A percentile compares a stretch with the other conserved stretches of the same genome.
Evolutionary conservation across 2,888 invertebrate genomes (phyloP).

Genomic region (Teinopalpus imperialis): DNA sequence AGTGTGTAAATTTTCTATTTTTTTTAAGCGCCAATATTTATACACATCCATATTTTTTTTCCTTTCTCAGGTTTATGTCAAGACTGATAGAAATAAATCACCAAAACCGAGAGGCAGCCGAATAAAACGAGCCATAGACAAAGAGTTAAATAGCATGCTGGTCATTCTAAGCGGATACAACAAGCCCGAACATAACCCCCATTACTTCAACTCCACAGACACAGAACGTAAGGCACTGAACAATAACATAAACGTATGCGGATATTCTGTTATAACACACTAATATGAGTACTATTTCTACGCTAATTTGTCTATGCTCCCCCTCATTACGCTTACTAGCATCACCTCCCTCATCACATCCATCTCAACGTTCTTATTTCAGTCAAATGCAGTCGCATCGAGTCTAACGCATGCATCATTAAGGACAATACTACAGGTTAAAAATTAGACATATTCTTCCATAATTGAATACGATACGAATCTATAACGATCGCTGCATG

Average conservation of each 20-base stretch:
- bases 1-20: too few species aligned
- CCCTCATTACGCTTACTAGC: conserved; percentile 26
- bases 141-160: conserved; percentile 57
- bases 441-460: conserved; percentile 14
- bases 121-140: conserved; percentile 54
- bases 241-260: neutral
- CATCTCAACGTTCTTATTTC: conserved; percentile 50
- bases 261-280: conserved; percentile 1
- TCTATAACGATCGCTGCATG: conserved; percentile 12
- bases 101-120: conserved; percentile 28
- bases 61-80: conserved; percentile 57
- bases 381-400: conserved; percentile 56
- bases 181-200: conserved; percentile 44
- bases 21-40: too few species aligned
- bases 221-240: conserved; percentile 39
- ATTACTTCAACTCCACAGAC: conserved; percentile 56
- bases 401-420: conserved; percentile 57
- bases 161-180: conserved; percentile 58
- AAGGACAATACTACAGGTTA: conserved; percentile 56
- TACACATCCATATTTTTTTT: too few species aligned
- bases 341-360: conserved; percentile 25
- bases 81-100: conserved; percentile 39
- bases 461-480: too few species aligned
- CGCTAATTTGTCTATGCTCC: conserved; percentile 13
- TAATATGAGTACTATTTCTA: conserved; percentile 5